Evolutionary conservation across 2,888 invertebrate genomes (phyloP).

Genomic region (Alloscopus bannaensis): DNA sequence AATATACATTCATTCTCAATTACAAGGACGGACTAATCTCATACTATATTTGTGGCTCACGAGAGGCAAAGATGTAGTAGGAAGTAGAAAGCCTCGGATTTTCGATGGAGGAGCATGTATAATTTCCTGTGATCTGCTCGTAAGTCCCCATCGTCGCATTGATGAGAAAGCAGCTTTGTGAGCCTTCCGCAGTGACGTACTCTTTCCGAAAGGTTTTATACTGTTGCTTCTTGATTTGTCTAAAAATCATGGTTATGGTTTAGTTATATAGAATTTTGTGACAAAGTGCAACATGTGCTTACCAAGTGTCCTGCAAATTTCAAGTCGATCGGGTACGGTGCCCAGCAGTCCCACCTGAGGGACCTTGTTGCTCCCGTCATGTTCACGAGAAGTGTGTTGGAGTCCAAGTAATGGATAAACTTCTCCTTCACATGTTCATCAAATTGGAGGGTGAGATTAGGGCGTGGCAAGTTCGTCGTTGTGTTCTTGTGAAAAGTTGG

Average conservation of each 20-base stretch:
- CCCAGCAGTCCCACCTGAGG: slow-evolving; percentile 62
- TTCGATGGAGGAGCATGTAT: slow-evolving; percentile 55
- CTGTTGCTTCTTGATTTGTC: slow-evolving; percentile 45
- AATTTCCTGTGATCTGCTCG: slow-evolving; percentile 67
- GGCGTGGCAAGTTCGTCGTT: no score
- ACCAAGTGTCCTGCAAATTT: slow-evolving; percentile 61
- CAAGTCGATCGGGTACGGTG: slow-evolving; percentile 65
- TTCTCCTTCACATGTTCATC: slow-evolving; percentile 21
- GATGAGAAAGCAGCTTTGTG: slow-evolving; percentile 55
- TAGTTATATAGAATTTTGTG: background rate
- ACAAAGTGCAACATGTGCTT: slow-evolving; percentile 1
- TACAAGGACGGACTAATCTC: background rate
- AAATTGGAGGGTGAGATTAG: slow-evolving; percentile 19
- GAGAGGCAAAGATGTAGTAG: slow-evolving; percentile 62
- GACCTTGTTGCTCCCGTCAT: slow-evolving; percentile 44
- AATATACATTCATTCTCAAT: background rate
- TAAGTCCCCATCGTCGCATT: slow-evolving; percentile 64
- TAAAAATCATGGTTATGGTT: background rate
- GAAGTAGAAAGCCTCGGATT: slow-evolving; percentile 48
- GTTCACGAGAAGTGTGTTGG: slow-evolving; percentile 46
- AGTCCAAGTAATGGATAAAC: slow-evolving; percentile 17
- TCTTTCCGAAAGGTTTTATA: slow-evolving; percentile 52
- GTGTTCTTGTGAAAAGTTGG: no score
- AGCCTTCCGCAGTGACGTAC: background rate
- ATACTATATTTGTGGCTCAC: slow-evolving; percentile 45